Evolutionary conservation across 2,113 vertebrate genomes (phyloP), one percentile per base, ranked within the genome.

Genomic region (Microtus oregoni): DNA sequence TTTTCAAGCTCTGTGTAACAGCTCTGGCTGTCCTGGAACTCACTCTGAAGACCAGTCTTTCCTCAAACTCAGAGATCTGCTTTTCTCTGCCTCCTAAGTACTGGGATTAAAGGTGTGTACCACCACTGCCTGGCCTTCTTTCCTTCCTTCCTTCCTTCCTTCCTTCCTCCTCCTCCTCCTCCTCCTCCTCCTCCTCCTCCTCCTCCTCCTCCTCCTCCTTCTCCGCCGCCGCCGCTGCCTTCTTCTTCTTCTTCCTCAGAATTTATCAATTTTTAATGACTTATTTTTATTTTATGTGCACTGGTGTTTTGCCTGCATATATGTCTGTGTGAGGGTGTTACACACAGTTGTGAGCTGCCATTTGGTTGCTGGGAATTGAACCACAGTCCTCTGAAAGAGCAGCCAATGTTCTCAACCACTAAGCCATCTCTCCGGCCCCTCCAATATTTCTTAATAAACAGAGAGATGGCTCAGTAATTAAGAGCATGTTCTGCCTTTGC

Each of bases 381-480:
- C 67, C 32, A 35, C 5, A 35, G 68, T 35, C 14, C 68, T 35
- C 15, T 70, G 14, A 32, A 70, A 70, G 68, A 35, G 32, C 68
- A 70, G 32, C 6, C 68, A 70, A 70, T 35, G 68, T 35, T 35
- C 32, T 70, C 32, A 70, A 35, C 41, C 24, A 50, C 41, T 68
- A 30, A 68, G 15, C 3, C 30, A 13, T 7, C 20, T 72, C 9
- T 68, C 83, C 19, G 35, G 2, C 20, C 2, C 38, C 72, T 41
- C 44, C 41, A 41, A 11, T 68, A 76, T 77, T 87, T 96, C 44
- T 93, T 67, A 78, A 82, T 52, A 92, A 94, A 81, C 22, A 30
- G 26, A 67, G 61, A 44, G 61, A 67, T 44, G 82, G 26, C 61
- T 44, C 82, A 44, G 38, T 47, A 41, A 44, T 44, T 44, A 47